A percentile compares a stretch with the other conserved stretches of the same genome.
Conservation (phyloP, 2,797 vertebrate genomes). For the Acipenser oxyrinchus region DNA sequence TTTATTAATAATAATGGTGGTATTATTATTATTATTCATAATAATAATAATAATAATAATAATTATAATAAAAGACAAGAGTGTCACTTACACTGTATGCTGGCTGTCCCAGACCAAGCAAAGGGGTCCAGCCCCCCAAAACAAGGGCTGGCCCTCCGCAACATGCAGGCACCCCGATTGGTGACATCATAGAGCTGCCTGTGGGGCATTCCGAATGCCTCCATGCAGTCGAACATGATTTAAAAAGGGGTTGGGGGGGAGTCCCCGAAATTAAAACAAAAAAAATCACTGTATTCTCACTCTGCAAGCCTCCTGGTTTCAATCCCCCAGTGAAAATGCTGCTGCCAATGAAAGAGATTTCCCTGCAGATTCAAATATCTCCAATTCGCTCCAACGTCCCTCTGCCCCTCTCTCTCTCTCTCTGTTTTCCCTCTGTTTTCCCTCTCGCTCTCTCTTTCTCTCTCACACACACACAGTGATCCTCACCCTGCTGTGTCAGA, state of each 20-base stretch:
- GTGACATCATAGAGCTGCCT: slow-evolving; percentile 86
- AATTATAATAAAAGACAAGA: slow-evolving; percentile 24
- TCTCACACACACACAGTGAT: slow-evolving; percentile 42
- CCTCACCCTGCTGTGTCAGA: slow-evolving; percentile 60
- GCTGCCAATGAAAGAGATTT: neutral
- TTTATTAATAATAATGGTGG: too few species aligned
- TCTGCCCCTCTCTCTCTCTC: slow-evolving; percentile 25
- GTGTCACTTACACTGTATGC: slow-evolving; percentile 80
- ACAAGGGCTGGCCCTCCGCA: slow-evolving; percentile 79
- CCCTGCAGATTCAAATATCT: slow-evolving; percentile 21
- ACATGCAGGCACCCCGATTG: slow-evolving; percentile 79
- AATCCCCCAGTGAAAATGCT: slow-evolving; percentile 16
- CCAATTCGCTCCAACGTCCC: slow-evolving; percentile 7
- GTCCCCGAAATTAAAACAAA: slow-evolving; percentile 4
- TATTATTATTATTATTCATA: too few species aligned
- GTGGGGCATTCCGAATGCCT: slow-evolving; percentile 77
- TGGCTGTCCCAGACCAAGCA: slow-evolving; percentile 76
- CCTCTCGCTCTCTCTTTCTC: slow-evolving; percentile 42
- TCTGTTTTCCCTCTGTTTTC: too few species aligned
- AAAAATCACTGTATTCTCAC: slow-evolving; percentile 4
- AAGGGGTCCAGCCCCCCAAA: slow-evolving; percentile 80
- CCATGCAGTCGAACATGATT: slow-evolving; percentile 87
- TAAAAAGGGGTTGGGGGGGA: neutral
- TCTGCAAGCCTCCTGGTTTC: slow-evolving; percentile 6
- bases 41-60: too few species aligned